phyloP scores from a whole-genome alignment of 2,888 invertebrate genomes.

The Leptinotarsa rubiginosa region DNA sequence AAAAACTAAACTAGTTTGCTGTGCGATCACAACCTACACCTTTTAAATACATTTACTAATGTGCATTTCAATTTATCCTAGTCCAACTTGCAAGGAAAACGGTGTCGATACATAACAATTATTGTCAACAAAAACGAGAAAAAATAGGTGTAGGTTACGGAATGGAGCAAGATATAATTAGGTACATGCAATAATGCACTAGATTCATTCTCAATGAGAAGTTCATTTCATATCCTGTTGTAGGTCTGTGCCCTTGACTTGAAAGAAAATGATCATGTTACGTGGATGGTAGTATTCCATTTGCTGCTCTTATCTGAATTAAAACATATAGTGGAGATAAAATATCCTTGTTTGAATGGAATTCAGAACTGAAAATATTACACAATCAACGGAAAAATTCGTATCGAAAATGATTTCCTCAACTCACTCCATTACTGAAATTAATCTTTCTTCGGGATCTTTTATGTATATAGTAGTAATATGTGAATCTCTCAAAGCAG shows the following conservation, averaged over 20 bases:
- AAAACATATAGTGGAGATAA: background rate
- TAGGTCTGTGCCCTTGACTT: conserved; percentile 20
- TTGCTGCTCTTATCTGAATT: background rate
- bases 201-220: conserved; percentile 26
- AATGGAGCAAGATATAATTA: conserved; percentile 27
- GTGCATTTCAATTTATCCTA: conserved; percentile 10
- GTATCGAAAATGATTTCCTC: too few relatives aligned
- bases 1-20: conserved; percentile 21
- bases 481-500: too few relatives aligned
- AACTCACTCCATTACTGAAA: too few relatives aligned
- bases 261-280: background rate
- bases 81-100: conserved; percentile 1
- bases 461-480: too few relatives aligned
- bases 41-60: conserved; percentile 7
- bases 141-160: conserved; percentile 32
- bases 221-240: conserved; percentile 23
- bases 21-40: conserved; percentile 18
- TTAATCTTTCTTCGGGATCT: too few relatives aligned
- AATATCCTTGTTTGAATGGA: background rate
- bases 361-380: background rate
- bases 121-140: conserved; percentile 19
- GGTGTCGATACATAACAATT: conserved; percentile 15
- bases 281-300: background rate
- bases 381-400: too few relatives aligned
- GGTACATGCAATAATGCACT: conserved; percentile 19